Evolutionary conservation across 2,888 invertebrate species (phyloP).

Genomic region (Archips crataeganus): DNA sequence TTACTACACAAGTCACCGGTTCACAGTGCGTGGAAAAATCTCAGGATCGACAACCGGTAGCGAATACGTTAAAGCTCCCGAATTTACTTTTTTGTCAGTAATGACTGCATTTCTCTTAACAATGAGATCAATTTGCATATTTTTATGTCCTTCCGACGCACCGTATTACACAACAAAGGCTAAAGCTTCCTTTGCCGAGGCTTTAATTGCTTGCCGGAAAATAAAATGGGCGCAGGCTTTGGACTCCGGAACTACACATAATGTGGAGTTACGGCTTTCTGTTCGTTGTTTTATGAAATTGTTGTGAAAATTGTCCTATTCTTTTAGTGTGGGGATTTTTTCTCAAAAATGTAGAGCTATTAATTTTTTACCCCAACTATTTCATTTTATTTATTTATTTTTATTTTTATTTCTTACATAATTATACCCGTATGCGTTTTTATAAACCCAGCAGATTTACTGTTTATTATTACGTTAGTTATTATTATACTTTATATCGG

Average conservation of each 20-base stretch:
- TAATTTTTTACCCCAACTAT: too few species aligned
- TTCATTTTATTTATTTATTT: too few species aligned
- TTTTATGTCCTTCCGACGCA: conserved; percentile 3
- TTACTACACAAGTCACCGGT: too few species aligned
- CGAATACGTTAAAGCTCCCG: too few species aligned
- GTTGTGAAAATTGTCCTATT: neutral
- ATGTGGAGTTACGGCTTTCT: conserved; percentile 18
- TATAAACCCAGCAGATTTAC: too few species aligned
- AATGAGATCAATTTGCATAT: conserved; percentile 34
- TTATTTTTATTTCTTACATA: too few species aligned
- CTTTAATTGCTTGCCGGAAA: conserved; percentile 32
- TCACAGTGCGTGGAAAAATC: too few species aligned
- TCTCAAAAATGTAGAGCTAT: neutral
- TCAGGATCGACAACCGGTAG: too few species aligned
- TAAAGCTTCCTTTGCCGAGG: conserved; percentile 16
- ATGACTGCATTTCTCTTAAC: neutral
- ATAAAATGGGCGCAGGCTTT: conserved; percentile 29
- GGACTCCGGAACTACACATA: conserved; percentile 14
- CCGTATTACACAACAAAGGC: conserved; percentile 24
- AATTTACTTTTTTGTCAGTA: neutral
- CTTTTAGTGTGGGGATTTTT: neutral
- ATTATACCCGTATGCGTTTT: too few species aligned
- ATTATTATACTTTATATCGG: too few species aligned
- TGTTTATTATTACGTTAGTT: too few species aligned
- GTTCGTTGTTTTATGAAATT: neutral